These are phyloP conservation scores for Mionectes macconnelli DNA, from an alignment of 2,113 vertebrate genomes.

Conservation along the genomic window DNA sequence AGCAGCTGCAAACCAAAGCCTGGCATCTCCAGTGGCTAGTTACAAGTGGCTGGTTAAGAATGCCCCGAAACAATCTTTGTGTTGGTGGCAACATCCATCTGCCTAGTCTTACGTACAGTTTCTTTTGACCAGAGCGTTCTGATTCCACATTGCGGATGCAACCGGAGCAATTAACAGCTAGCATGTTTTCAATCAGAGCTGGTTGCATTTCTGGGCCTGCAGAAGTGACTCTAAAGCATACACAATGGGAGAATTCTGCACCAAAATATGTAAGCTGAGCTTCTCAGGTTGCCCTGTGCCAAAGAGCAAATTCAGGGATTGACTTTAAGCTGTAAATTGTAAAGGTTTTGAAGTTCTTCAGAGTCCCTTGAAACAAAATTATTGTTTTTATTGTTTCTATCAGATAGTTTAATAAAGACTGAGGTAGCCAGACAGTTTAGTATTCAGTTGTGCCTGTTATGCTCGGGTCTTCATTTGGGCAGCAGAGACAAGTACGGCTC, in stretches of 20 bases:
- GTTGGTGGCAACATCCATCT: background rate
- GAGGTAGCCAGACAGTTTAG: background rate
- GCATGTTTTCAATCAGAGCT: background rate
- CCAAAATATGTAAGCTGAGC: background rate
- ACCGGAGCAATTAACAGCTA: background rate
- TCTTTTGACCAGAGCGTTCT: background rate
- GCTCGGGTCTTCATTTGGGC: background rate
- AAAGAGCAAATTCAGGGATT: background rate
- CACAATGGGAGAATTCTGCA: background rate
- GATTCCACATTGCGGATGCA: background rate
- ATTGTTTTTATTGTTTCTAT: background rate
- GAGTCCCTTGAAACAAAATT: background rate
- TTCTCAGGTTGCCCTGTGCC: background rate
- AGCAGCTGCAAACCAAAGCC: background rate
- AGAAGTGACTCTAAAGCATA: background rate
- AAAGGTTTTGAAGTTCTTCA: background rate
- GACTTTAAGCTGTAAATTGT: background rate
- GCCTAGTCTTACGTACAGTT: background rate
- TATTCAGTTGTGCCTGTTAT: background rate
- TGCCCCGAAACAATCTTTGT: rapidly evolving
- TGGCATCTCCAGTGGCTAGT: background rate
- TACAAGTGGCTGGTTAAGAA: background rate
- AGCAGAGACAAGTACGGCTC: background rate
- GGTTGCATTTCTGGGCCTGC: background rate
- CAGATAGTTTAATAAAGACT: background rate